These are phyloP conservation scores for Tapirus terrestris DNA, from an alignment of 2,113 vertebrate species.

Conservation along the genomic window DNA sequence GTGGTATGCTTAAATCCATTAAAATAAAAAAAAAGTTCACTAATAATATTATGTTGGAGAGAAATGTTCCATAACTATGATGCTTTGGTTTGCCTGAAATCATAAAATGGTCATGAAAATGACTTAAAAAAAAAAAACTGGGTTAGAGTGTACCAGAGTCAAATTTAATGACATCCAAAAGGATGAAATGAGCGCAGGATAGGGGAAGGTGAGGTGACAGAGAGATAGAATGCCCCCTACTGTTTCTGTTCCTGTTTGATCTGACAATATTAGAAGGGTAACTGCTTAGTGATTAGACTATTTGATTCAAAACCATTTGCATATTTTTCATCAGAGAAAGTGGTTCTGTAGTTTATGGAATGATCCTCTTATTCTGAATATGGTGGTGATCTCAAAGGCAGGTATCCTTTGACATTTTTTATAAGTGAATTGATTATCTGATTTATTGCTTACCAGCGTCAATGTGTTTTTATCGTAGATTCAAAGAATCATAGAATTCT, in stretches of 20 bases:
- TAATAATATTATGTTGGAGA: neutral
- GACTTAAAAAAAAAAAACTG: neutral
- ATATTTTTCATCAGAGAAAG: conserved; percentile 66
- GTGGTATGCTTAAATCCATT: neutral
- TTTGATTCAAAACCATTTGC: conserved; percentile 24
- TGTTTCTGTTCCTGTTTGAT: neutral
- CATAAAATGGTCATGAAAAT: neutral
- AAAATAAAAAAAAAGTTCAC: neutral
- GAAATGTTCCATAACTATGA: neutral
- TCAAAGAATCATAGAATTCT: neutral
- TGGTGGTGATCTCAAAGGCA: neutral
- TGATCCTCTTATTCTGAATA: conserved; percentile 44
- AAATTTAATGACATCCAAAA: neutral
- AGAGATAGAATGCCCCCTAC: neutral
- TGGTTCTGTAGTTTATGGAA: neutral
- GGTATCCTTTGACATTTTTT: neutral
- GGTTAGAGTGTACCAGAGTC: neutral
- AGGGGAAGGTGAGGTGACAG: neutral
- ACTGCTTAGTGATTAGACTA: conserved; percentile 49
- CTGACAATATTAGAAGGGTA: conserved; percentile 65
- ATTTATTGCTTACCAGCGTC: neutral
- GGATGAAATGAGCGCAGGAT: neutral
- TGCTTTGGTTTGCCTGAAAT: neutral
- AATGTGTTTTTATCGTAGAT: neutral
- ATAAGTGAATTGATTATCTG: neutral